Percentiles rank a stretch among this genome's conserved stretches.
phyloP scores from a whole-genome alignment of 2,797 vertebrate species.

The Parambassis ranga region DNA sequence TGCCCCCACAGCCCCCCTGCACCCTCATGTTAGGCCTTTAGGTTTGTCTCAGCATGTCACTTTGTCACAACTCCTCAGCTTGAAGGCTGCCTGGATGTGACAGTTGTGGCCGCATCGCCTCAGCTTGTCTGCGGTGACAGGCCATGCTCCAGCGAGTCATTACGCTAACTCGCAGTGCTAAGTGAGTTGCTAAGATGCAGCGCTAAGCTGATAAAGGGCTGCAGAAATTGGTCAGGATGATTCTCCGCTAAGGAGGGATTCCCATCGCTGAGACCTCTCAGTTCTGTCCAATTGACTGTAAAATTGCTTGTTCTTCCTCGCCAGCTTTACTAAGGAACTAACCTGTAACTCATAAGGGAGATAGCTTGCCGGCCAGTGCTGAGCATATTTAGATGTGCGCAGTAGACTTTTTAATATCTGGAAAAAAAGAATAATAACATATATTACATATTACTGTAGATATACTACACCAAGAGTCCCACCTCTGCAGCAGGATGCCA shows the following conservation, averaged over 20 bases:
- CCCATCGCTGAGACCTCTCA: slow-evolving; percentile 54
- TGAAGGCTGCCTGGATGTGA: slow-evolving; percentile 68
- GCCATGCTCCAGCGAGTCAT: slow-evolving; percentile 67
- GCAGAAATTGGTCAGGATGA: slow-evolving; percentile 54
- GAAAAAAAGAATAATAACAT: slow-evolving; percentile 5
- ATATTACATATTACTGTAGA: slow-evolving; percentile 6
- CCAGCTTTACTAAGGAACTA: slow-evolving; percentile 28
- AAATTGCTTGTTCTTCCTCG: slow-evolving; percentile 46
- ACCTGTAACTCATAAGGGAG: slow-evolving; percentile 31
- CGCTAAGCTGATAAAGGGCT: slow-evolving; percentile 62
- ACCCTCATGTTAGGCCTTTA: slow-evolving; percentile 66
- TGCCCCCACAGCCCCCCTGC: slow-evolving; percentile 23
- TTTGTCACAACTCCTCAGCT: slow-evolving; percentile 71
- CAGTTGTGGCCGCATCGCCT: slow-evolving; percentile 63
- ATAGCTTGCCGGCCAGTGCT: slow-evolving; percentile 8
- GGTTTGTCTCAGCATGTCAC: slow-evolving; percentile 73
- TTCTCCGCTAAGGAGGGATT: slow-evolving; percentile 44
- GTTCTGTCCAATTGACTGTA: slow-evolving; percentile 54
- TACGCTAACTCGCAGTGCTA: slow-evolving; percentile 63
- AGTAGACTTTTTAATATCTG: slow-evolving; percentile 1
- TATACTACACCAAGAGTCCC: slow-evolving; percentile 29
- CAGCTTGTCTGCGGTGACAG: slow-evolving; percentile 65
- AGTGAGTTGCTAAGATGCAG: slow-evolving; percentile 67
- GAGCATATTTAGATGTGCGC: slow-evolving; percentile 13
- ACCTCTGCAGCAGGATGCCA: slow-evolving; percentile 16